Base-by-base conservation (phyloP, 2,888 invertebrate genomes). In the Osmoderma eremita region DNA sequence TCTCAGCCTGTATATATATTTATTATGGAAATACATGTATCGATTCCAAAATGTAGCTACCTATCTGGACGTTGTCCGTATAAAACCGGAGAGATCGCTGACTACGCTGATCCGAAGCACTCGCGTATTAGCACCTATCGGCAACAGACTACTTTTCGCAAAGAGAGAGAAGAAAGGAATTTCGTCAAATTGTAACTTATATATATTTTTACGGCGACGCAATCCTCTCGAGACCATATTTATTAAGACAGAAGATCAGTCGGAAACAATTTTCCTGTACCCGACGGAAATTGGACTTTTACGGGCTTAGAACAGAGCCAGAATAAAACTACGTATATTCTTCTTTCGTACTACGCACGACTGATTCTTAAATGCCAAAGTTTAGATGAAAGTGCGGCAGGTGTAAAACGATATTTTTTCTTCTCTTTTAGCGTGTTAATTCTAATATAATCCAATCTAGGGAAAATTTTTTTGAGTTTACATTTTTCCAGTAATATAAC, bases 171-270 rank as follows among this genome's bases (percentile, higher is more conserved):
- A 45, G 30, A 45, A 18, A 10, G 36, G 45, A 61, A 24, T 48
- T 48, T 41, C 45, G 45, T 45, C 45, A 61, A 61, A 61, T 61
- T 61, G 45, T 61, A 61, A 61, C 45, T 58, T 45, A 36, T 61
- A 48, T 30, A 30, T 61, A 61, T 61, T 61, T 61, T 61, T 61
- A 61, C 45, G 58, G 45, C 48, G 58, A 61, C 48, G 45, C 58
- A 30, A 45, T 30, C 45, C 58, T 48, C 58, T 61, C 45, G 58
- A 48, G 58, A 61, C 45, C 45, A 36, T 61, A 61, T 61, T 61
- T 61, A 61, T 61, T 61, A 61, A 61, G 39, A 48, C 45, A 45
- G 30, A 45, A 61, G 45, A 45, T 61, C 45, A 36, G 45, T 17
- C 24, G 15, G 45, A 61, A 45, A 48, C 45, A 45, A 41, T 61